phyloP scores from a whole-genome alignment of 2,888 invertebrate species.

The Uloborus plumipes region DNA sequence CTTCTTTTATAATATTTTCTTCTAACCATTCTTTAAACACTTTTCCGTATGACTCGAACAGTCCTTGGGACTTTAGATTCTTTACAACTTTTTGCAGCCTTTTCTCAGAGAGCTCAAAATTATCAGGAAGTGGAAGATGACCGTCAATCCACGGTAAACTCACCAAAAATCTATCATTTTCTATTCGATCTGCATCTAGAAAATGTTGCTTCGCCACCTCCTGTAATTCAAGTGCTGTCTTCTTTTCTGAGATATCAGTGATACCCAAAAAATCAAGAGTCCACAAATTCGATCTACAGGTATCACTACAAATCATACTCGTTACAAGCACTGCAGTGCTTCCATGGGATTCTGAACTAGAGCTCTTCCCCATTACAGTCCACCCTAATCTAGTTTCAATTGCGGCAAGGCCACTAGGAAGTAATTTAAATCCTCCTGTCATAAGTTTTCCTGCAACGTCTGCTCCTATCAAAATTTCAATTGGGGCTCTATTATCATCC shows the following conservation, averaged over 20 bases:
- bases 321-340: neutral
- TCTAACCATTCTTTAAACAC: slow-evolving; percentile 2
- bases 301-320: neutral
- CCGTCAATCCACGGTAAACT: neutral
- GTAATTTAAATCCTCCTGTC: neutral
- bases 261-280: neutral
- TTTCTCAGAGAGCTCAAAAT: slow-evolving; percentile 25
- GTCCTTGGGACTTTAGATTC: neutral
- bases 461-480: slow-evolving; percentile 16
- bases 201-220: neutral
- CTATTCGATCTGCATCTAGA: neutral
- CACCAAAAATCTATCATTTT: neutral
- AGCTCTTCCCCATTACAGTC: neutral
- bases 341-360: neutral
- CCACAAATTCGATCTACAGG: neutral
- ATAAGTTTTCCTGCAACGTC: slow-evolving; percentile 2
- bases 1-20: slow-evolving; percentile 8
- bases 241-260: neutral
- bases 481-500: slow-evolving; percentile 6
- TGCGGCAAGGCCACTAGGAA: slow-evolving; percentile 6
- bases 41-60: neutral
- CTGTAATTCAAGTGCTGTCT: neutral
- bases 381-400: neutral
- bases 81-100: neutral
- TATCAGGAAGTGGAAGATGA: slow-evolving; percentile 5